Base-by-base conservation (phyloP, 2,888 invertebrate genomes). In the Orchesella flavescens region DNA sequence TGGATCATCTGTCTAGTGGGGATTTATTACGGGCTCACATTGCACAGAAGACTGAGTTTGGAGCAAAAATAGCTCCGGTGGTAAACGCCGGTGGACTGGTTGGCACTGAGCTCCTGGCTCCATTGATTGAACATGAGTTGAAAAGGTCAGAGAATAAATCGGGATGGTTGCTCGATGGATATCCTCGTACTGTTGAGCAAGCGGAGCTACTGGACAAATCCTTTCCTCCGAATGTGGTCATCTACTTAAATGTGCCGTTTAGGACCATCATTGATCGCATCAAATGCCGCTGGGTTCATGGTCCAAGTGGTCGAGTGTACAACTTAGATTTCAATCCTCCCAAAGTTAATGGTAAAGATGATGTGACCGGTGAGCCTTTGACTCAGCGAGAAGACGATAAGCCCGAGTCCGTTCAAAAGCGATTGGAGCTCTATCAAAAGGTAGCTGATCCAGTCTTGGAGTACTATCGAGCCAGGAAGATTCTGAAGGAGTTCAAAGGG, bases 291-390 rank as follows among this genome's bases (percentile, higher is more conserved):
- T 98, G 96, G 97, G 93, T 97, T 55, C 99, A 99, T 91, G 91
- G 94, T 83, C 92, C 94, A 3, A 97, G 97, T 89, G 98, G 98
- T 7, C 92, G 98, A 90, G 95, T 97, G 10, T 99, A 99, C 90
- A 97, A 98, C 90, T 93, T 94, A 85, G 96, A 96, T 77, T 99
- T 97, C 90, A 97, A 97, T 90, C 95, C 96, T 80, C 98, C 99
- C 0, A 96, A 97, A 49, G 89, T 89, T 55, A 86, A 94, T 93
- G 96, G 95, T 0, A 93, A 93, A 89, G 99, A 99, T 92, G 98
- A 99, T 91, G 90, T 94, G 0, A 98, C 98, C 1, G 97, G 97
- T 0, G 98, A 98, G 89, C 91, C 93, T 68, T 91, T 99, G 88
- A 92, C 94, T 0, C 97, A 98, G 90, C 92, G 99, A 85, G 93